Conservation (phyloP, 2,797 vertebrate species). For the Limosa lapponica region DNA sequence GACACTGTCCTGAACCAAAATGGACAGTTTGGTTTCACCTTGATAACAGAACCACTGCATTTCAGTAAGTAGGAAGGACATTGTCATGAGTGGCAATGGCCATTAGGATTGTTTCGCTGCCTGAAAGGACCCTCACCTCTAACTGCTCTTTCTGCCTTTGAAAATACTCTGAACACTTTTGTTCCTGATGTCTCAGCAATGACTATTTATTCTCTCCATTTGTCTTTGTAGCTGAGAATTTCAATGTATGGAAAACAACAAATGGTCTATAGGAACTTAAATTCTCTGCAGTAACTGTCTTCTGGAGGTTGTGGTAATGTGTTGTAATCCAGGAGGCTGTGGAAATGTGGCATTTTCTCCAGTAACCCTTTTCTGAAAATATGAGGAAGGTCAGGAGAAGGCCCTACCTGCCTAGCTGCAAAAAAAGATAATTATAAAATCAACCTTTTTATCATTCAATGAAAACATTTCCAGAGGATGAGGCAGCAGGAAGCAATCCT, state of each 20-base stretch:
- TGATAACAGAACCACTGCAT: background rate
- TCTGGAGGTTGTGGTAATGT: background rate
- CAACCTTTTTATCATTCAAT: background rate
- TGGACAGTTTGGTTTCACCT: background rate
- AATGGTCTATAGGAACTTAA: background rate
- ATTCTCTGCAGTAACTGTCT: background rate
- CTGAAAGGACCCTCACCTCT: background rate
- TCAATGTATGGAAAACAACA: background rate
- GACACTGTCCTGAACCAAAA: background rate
- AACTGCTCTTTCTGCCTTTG: background rate
- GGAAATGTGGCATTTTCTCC: background rate
- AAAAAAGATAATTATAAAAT: background rate
- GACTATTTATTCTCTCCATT: background rate
- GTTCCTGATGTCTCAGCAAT: background rate
- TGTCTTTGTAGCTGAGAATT: background rate
- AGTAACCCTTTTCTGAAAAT: background rate
- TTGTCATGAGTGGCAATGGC: background rate
- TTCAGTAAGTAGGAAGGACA: background rate
- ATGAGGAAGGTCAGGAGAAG: background rate
- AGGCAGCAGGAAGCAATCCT: background rate
- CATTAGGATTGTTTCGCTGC: background rate
- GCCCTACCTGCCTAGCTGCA: background rate
- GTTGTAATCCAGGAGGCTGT: background rate
- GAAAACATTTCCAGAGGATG: background rate
- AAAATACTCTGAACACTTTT: background rate